These are phyloP conservation scores for Emydocephalus ijimae DNA, from an alignment of 2,113 vertebrate species.

Conservation along the genomic window DNA sequence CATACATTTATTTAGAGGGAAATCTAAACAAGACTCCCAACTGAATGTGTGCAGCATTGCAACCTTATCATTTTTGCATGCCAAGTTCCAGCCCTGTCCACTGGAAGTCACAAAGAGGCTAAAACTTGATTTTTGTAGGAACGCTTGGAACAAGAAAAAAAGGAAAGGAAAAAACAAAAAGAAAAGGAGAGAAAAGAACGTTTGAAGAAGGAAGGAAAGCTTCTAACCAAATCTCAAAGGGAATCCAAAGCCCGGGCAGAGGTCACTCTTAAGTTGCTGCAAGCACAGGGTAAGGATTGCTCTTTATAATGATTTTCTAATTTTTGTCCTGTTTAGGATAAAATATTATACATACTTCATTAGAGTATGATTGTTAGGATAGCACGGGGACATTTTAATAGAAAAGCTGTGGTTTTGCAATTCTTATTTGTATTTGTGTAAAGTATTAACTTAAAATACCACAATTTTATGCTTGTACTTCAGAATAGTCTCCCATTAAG, in stretches of 20 bases:
- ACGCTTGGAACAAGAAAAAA: constrained; percentile 90
- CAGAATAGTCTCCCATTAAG: background rate
- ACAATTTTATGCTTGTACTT: background rate
- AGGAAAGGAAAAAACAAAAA: constrained; percentile 95
- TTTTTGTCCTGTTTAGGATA: background rate
- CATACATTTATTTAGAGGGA: background rate
- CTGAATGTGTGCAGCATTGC: background rate
- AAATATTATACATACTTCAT: background rate
- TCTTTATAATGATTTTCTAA: background rate
- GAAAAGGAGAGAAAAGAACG: constrained; percentile 97
- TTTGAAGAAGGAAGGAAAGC: constrained; percentile 96
- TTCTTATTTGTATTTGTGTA: background rate
- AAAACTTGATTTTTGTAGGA: constrained; percentile 71
- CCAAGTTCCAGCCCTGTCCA: background rate
- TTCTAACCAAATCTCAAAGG: constrained; percentile 89
- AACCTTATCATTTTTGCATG: background rate
- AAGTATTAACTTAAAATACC: background rate
- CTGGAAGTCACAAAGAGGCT: background rate
- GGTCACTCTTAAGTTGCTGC: constrained; percentile 86
- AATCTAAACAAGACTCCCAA: background rate
- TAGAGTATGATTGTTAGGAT: background rate
- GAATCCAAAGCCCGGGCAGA: constrained; percentile 89
- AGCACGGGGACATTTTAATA: background rate
- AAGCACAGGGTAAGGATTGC: constrained; percentile 86
- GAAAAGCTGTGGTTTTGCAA: background rate